phyloP scores from a whole-genome alignment of 2,113 vertebrate genomes.

The Narcine bancroftii region DNA sequence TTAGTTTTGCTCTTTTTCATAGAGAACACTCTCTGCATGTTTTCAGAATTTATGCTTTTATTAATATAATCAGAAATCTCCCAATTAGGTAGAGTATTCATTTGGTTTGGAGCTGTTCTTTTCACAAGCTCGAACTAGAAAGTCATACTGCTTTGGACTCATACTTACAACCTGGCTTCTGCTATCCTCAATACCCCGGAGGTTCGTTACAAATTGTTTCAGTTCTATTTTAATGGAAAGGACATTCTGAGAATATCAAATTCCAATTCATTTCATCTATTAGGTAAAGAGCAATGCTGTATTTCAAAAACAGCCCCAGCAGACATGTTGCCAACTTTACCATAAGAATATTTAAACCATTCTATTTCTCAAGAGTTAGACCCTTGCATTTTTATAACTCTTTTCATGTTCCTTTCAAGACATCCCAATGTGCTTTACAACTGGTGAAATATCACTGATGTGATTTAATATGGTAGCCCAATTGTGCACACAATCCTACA shows the following conservation, averaged over 20 bases:
- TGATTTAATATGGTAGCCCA: too few species aligned
- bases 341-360: background rate
- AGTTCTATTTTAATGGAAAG: background rate
- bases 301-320: background rate
- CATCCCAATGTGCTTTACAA: too few species aligned
- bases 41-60: background rate
- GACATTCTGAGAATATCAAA: background rate
- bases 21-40: background rate
- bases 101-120: background rate
- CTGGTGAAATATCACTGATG: too few species aligned
- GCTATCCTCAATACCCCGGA: background rate
- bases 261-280: background rate
- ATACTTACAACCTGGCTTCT: background rate
- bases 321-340: background rate
- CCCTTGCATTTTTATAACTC: too few species aligned
- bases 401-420: too few species aligned
- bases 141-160: background rate
- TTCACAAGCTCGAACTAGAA: background rate
- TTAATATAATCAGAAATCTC: background rate
- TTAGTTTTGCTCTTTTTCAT: background rate
- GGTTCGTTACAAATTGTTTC: conserved; percentile 2
- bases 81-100: background rate
- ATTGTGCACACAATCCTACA: too few species aligned
- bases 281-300: background rate
- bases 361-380: too few species aligned